Evolutionary conservation across 2,888 invertebrate genomes (phyloP).

Genomic region (Himalopsyche kuldschensis): DNA sequence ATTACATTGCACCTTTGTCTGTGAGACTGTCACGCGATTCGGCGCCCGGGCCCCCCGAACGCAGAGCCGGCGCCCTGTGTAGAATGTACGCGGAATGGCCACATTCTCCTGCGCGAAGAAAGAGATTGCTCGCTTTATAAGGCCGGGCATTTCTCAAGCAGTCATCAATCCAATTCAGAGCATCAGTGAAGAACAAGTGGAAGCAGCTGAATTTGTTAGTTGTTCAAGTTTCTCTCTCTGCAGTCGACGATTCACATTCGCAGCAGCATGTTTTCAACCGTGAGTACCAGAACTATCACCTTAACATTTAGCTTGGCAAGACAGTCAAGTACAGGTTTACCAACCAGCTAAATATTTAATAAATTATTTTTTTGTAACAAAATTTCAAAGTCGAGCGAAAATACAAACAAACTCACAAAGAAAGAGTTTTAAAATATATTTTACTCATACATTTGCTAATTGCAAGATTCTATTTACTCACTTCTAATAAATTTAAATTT

Average conservation of each 20-base stretch:
- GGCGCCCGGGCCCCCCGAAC: not conserved
- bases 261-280: not conserved
- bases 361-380: too few relatives aligned
- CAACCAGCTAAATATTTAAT: too few relatives aligned
- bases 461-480: too few relatives aligned
- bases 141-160: slow-evolving; percentile 1
- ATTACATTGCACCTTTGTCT: not conserved
- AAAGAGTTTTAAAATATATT: too few relatives aligned
- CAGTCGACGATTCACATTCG: not conserved
- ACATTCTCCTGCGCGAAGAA: not conserved
- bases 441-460: too few relatives aligned
- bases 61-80: not conserved
- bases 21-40: not conserved
- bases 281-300: not conserved
- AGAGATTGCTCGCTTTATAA: slow-evolving; percentile 28
- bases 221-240: not conserved
- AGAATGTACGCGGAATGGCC: not conserved
- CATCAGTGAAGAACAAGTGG: not conserved
- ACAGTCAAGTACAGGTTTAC: not conserved
- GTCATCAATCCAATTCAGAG: slow-evolving; percentile 24
- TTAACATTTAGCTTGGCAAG: not conserved
- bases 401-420: too few relatives aligned
- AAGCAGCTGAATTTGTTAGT: not conserved
- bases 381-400: too few relatives aligned
- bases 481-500: too few relatives aligned